Evolutionary conservation across 2,888 invertebrate genomes (phyloP).

Genomic region (Carterocephalus palaemon): DNA sequence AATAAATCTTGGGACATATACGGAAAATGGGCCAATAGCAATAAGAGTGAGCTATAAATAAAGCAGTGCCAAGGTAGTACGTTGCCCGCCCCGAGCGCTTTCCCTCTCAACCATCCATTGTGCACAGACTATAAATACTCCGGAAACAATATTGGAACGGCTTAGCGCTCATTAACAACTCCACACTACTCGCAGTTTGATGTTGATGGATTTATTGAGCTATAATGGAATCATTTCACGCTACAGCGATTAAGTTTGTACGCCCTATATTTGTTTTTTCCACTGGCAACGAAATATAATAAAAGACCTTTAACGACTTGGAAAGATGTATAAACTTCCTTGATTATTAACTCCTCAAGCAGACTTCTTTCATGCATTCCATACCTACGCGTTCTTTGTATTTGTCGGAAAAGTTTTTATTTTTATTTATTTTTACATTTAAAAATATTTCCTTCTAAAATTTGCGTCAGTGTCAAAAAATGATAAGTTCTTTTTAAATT

Average conservation of each 20-base stretch:
- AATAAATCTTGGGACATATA: conserved; percentile 14
- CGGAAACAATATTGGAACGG: conserved; percentile 24
- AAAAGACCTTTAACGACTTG: too few relatives aligned
- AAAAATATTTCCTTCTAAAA: conserved; percentile 2
- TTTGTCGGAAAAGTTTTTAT: too few relatives aligned
- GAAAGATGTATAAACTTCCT: too few relatives aligned
- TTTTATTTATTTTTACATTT: not conserved
- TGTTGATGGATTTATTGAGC: not conserved
- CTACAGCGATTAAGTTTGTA: too few relatives aligned
- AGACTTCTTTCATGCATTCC: too few relatives aligned
- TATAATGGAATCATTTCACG: not conserved
- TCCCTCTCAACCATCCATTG: conserved; percentile 47
- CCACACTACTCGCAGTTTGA: not conserved
- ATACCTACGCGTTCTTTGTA: too few relatives aligned
- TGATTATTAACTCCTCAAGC: too few relatives aligned
- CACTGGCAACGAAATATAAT: too few relatives aligned
- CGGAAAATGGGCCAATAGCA: conserved; percentile 51
- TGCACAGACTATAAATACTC: conserved; percentile 24
- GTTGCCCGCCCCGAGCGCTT: conserved; percentile 51
- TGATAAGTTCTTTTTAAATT: too few relatives aligned
- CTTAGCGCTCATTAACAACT: conserved; percentile 25
- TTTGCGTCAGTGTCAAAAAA: conserved; percentile 8
- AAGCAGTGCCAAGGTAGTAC: conserved; percentile 69
- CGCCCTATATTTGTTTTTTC: too few relatives aligned
- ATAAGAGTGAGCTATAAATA: conserved; percentile 62